Conservation (phyloP, 2,797 vertebrate species). For the Botia almorhae region DNA sequence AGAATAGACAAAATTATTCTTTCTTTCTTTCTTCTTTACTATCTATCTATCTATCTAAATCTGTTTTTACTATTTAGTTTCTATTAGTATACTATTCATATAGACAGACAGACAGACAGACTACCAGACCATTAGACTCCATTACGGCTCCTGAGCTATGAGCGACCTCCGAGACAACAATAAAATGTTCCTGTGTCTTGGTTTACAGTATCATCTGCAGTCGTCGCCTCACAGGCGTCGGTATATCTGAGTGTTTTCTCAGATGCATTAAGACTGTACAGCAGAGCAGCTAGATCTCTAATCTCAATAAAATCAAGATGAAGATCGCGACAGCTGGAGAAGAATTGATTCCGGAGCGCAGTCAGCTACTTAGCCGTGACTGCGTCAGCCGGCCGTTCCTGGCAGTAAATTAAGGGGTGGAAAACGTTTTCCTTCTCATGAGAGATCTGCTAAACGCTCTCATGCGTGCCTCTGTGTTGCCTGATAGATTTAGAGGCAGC, state of each 20-base stretch:
- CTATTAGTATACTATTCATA: no score
- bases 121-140: neutral
- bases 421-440: constrained; percentile 39
- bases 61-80: no score
- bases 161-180: no score
- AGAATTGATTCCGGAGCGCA: constrained; percentile 43
- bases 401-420: constrained; percentile 48
- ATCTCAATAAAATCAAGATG: constrained; percentile 32
- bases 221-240: no score
- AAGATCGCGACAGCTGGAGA: constrained; percentile 45
- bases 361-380: constrained; percentile 47
- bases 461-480: constrained; percentile 26
- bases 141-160: neutral
- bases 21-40: no score
- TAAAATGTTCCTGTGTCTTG: neutral
- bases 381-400: constrained; percentile 31
- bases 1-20: no score
- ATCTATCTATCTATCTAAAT: no score
- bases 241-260: neutral
- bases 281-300: constrained; percentile 14
- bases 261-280: neutral
- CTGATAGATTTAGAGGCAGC: constrained; percentile 49
- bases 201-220: neutral
- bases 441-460: constrained; percentile 46
- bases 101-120: no score